Evolutionary conservation across 2,888 invertebrate genomes (phyloP), one percentile per base, ranked within the genome.

Genomic region (Syrista parreyssii): DNA sequence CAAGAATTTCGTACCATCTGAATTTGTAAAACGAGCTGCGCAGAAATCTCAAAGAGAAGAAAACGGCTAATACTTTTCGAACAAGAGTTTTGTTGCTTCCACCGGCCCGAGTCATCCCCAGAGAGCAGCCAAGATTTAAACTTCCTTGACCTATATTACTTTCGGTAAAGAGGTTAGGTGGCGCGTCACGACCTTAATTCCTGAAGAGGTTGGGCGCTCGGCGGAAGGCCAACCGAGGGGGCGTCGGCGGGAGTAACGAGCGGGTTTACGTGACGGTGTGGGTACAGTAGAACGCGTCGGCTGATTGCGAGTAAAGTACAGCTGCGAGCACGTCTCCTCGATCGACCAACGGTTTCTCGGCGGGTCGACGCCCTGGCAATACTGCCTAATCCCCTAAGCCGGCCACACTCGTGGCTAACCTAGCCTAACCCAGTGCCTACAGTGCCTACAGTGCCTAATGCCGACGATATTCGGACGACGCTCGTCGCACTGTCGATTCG

Each of bases 351-450:
- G 84, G 86, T 85, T 86, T 80, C 82, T 81, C 76, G 68, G 75
- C 79, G 82, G 87, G 87, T 88, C 87, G 85, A 85, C 81, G 86
- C 78, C 86, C 87, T 84, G 82, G 82, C 83, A 81, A 86, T 85
- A 84, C 31, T 71, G 71, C 79, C 80, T 80, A 81, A 80, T 80
- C 74, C 78, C 74, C 78, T 73, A 74, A 71, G 71, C 34, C 78
- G 36, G 36, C 30, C 40, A 23, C 40, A 40, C 32, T 76, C 76
- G 40, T 15, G 23, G 75, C 12, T 71, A 31, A 71, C 32, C 31
- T 12, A 31, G 23, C 31, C 68, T 68, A 12, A 30, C 68, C 68
- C 4, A n/a, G 3, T n/a, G n/a, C 68, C 68, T n/a, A n/a, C n/a
- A n/a, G n/a, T n/a, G 9, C 23, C 71, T 71, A 30, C 9, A 15